Base-by-base conservation (phyloP, 1,140 invertebrate species). In the Coenobita brevimanus region DNA sequence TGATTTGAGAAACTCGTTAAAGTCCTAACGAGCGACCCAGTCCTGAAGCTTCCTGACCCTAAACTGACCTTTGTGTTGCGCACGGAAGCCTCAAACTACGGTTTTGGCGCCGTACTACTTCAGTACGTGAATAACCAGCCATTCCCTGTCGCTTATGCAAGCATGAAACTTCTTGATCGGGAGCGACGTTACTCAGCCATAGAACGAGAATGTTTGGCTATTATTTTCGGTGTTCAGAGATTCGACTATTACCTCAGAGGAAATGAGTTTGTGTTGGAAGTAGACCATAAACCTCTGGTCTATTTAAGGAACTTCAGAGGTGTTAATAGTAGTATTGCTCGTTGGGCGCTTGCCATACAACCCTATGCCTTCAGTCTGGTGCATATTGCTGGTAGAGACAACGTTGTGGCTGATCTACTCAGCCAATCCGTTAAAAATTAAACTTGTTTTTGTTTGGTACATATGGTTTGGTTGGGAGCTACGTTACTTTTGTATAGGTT, bases 241-340 rank as follows among this genome's bases (percentile, higher is more conserved):
- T 50, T 87, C 57, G 79, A 80, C 27, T 87, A n/a, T 4, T 87
- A 87, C 46, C 38, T 87, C 8, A 24, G 57, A 64, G 84, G 75
- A 3, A 60, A 57, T 21, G 73, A 87, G 17, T 87, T 87, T 33
- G 24, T 87, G 17, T 54, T 87, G 0, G 41, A 87, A 46, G 57
- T 79, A 33, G 84, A 87, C 30, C 84, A 87, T 27, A 54, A 43
- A 43, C 84, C 84, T 21, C 46, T 87, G 10, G 36, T 87, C 6
- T 87, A 80, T 21, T 24, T 87, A 0, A 24, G 79, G 27, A 80
- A 62, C 15, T 64, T 64, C 41, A 80, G 64, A n/a, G n/a, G n/a
- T n/a, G n/a, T n/a, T n/a, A n/a, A n/a, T n/a, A n/a, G n/a, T n/a
- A 10, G 75, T 6, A 1, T 87, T 6, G 3, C 33, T 2, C 33